Evolutionary conservation across 2,888 invertebrate species (phyloP).

Genomic region (Mystacides longicornis): DNA sequence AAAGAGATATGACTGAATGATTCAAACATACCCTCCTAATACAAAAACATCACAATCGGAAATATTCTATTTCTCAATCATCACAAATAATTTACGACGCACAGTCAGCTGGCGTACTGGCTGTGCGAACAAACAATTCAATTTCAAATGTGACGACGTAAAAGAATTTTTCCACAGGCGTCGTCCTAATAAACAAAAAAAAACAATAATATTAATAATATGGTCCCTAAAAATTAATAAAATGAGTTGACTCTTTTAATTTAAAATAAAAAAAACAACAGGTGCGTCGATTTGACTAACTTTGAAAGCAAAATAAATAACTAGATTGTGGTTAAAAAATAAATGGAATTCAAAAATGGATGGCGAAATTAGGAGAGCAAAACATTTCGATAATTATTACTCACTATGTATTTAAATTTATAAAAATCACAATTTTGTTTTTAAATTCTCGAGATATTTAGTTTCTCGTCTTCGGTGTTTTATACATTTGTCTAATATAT

Average conservation of each 20-base stretch:
- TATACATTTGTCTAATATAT: neutral
- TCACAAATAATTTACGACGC: neutral
- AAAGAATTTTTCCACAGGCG: too few species aligned
- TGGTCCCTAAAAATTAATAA: slow-evolving; percentile 5
- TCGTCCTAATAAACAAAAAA: neutral
- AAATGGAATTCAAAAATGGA: too few species aligned
- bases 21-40: neutral
- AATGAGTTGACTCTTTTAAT: neutral
- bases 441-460: too few species aligned
- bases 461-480: too few species aligned
- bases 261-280: slow-evolving; percentile 1
- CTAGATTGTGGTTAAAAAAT: neutral
- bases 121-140: too few species aligned
- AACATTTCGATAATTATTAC: too few species aligned
- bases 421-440: too few species aligned
- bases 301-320: neutral
- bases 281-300: neutral
- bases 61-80: neutral
- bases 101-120: neutral
- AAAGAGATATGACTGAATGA: neutral
- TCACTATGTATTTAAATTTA: too few species aligned
- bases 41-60: neutral
- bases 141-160: too few species aligned
- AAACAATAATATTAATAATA: neutral
- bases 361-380: too few species aligned